phyloP scores from a whole-genome alignment of 2,113 vertebrate species.

The Alligator mississippiensis region DNA sequence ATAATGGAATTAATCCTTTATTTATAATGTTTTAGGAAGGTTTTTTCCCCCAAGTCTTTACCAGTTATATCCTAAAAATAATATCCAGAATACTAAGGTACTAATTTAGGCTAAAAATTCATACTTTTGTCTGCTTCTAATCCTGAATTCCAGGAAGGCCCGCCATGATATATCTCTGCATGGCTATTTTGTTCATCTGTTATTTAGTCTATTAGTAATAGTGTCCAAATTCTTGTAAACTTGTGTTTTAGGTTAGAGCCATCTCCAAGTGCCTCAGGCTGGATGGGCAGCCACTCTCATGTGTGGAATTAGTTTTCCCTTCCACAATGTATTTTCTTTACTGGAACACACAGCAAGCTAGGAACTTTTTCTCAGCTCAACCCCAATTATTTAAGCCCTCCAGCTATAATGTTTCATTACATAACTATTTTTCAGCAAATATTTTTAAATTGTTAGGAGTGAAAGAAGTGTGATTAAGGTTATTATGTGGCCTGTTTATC shows the following conservation, averaged over 20 bases:
- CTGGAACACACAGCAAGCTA: neutral
- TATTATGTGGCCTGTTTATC: neutral
- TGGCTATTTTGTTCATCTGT: neutral
- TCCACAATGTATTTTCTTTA: neutral
- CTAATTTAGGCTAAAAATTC: constrained; percentile 14
- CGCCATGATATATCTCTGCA: neutral
- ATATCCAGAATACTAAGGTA: constrained; percentile 3
- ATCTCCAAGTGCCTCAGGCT: neutral
- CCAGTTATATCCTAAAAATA: constrained; percentile 31
- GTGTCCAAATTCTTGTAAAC: neutral
- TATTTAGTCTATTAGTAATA: neutral
- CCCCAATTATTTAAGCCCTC: neutral
- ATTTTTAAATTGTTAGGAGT: neutral
- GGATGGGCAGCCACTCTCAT: neutral
- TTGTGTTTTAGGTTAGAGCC: neutral
- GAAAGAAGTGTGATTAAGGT: neutral
- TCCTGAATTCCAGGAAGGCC: neutral
- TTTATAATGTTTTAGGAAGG: constrained; percentile 54
- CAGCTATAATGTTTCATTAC: neutral
- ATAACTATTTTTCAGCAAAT: neutral
- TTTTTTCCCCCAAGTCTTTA: neutral
- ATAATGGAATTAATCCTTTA: constrained; percentile 59
- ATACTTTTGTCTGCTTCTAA: constrained; percentile 2
- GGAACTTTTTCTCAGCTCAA: neutral
- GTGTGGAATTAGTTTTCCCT: neutral